A percentile compares a stretch with the other conserved stretches of the same genome.
These are phyloP conservation scores for Boulengeromyrus knoepffleri DNA, from an alignment of 2,113 vertebrate genomes.

Conservation along the genomic window DNA sequence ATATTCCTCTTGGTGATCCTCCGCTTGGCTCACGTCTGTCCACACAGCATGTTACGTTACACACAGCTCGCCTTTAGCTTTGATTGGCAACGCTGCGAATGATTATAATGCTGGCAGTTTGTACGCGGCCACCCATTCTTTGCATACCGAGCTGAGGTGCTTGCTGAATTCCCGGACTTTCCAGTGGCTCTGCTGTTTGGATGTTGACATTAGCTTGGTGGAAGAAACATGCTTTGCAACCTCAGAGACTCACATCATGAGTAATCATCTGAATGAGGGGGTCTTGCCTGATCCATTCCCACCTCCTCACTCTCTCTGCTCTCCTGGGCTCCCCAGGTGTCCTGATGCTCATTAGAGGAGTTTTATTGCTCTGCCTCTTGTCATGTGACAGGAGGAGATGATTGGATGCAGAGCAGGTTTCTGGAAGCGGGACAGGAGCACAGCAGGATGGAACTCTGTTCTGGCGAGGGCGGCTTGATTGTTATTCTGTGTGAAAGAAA, in stretches of 20 bases:
- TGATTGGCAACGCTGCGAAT: constrained; percentile 4
- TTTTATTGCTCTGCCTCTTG: neutral
- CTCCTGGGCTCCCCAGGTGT: neutral
- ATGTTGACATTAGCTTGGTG: too few relatives aligned
- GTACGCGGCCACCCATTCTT: neutral
- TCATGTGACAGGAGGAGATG: constrained; percentile 9
- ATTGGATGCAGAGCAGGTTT: constrained; percentile 1
- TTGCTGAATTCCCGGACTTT: neutral
- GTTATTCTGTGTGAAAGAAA: constrained; percentile 10
- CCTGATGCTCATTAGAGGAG: neutral
- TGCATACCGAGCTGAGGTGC: neutral
- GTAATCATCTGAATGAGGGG: neutral
- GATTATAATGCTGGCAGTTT: neutral
- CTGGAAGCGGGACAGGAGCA: constrained; percentile 2
- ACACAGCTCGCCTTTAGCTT: neutral
- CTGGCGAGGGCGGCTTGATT: neutral
- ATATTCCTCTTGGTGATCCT: constrained; percentile 8
- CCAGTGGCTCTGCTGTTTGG: neutral
- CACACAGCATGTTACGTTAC: constrained; percentile 2
- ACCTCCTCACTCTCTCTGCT: neutral
- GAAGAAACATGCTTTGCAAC: neutral
- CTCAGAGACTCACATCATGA: neutral
- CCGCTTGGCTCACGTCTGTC: neutral
- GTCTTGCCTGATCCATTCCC: neutral
- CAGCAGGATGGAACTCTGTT: neutral